Evolutionary conservation across 2,888 invertebrate species (phyloP), one percentile per base, ranked within the genome.

Genomic region (Cataglyphis altisquamis): DNA sequence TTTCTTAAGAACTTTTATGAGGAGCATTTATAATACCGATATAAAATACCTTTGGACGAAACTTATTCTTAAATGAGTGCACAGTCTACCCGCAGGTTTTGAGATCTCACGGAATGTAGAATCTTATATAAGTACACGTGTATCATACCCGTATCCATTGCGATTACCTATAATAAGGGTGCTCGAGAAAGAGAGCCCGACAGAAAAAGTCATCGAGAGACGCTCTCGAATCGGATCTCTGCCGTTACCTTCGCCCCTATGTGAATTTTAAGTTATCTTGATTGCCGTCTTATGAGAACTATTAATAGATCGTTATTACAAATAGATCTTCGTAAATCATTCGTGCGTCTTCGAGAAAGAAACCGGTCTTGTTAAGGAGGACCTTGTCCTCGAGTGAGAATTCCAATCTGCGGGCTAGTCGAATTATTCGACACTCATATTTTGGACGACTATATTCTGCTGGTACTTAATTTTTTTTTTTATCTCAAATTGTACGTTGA

Each of bases 71-170:
- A 5, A 45, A 60, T n/a, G 45, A 36, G 1, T 15, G 10, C 60
- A 78, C 45, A 78, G 60, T 70, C 36, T 70, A 48, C 78, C 78
- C 78, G 78, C 78, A 80, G 60, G 45, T 57, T 41, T 67, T 32
- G 18, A 25, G 25, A 45, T 73, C 80, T 81, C 25, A 52, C 29
- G 48, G 80, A 63, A 78, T 67, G 77, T 78, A 67, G 67, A 78
- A 78, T 67, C 77, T 57, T 52, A 36, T 52, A 36, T 67, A 82
- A 25, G 62, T 63, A 68, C 63, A 73, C 21, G 18, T 36, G 32
- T 18, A 63, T 75, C 29, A 55, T 15, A 52, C 88, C 88, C 88
- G 82, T 86, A 86, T 84, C 75, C 55, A 45, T 60, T 41, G 45
- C 57, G 60, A 36, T 57, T 48, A 70, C 29, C n/a, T 57, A 81